These are phyloP conservation scores for Folsomia candida DNA, from an alignment of 2,888 invertebrate species.

Conservation along the genomic window DNA sequence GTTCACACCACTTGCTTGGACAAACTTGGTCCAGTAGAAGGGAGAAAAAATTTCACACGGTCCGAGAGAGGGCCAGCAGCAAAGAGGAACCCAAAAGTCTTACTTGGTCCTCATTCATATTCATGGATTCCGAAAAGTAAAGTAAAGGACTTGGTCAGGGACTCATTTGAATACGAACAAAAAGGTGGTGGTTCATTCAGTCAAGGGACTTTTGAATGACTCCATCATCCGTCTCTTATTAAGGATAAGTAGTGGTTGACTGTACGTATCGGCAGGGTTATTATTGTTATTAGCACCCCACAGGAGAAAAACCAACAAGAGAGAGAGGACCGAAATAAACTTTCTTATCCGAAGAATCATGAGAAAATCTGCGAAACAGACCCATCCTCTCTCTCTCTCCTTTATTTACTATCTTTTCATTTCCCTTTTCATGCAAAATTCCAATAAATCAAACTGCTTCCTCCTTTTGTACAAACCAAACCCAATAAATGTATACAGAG, in stretches of 20 bases:
- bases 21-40: neutral
- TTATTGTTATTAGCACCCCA: neutral
- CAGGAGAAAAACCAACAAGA: neutral
- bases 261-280: neutral
- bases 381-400: neutral
- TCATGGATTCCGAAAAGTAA: neutral
- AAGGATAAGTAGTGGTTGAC: no score
- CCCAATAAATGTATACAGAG: neutral
- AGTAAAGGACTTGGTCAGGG: conserved; percentile 5
- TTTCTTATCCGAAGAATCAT: conserved; percentile 1
- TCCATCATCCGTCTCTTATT: no score
- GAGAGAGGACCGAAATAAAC: neutral
- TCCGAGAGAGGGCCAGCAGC: neutral
- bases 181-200: neutral
- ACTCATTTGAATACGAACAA: conserved; percentile 1
- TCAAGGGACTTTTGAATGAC: neutral
- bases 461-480: no score
- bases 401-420: no score
- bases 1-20: neutral
- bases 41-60: conserved; percentile 15
- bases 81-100: neutral
- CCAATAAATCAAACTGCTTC: no score
- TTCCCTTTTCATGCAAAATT: no score
- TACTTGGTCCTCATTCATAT: conserved; percentile 5
- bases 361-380: conserved; percentile 5